Percentiles rank a stretch among this genome's conserved stretches.
phyloP scores from a whole-genome alignment of 2,888 invertebrate genomes.

The Tenthredo distinguenda region DNA sequence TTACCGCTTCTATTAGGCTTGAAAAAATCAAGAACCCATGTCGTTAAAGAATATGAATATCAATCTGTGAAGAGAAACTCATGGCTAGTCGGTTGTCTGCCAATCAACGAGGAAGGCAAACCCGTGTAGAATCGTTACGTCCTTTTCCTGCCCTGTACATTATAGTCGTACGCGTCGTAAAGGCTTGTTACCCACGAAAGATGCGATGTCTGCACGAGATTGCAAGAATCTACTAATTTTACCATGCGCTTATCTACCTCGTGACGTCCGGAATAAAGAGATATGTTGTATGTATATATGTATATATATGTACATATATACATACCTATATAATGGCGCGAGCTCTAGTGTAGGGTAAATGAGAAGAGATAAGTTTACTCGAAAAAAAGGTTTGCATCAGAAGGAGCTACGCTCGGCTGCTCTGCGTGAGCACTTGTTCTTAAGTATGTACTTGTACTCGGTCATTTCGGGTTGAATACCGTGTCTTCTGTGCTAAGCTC shows the following conservation, averaged over 20 bases:
- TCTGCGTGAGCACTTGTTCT: conserved; percentile 67
- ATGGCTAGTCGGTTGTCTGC: not conserved
- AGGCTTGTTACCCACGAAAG: conserved; percentile 53
- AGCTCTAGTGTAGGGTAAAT: not conserved
- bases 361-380: conserved; percentile 21
- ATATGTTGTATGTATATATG: not conserved
- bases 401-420: conserved; percentile 75
- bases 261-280: conserved; percentile 31
- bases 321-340: conserved; percentile 16
- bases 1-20: not conserved
- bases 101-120: not conserved
- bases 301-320: not conserved
- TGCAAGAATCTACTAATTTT: conserved; percentile 40
- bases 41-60: not conserved
- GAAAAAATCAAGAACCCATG: not conserved
- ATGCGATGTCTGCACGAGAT: conserved; percentile 49
- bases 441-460: conserved; percentile 72
- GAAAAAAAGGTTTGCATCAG: conserved; percentile 49
- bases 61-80: not conserved
- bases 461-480: conserved; percentile 65
- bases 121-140: conserved; percentile 1
- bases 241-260: conserved; percentile 33
- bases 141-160: conserved; percentile 15
- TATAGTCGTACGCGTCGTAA: conserved; percentile 17
- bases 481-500: conserved; percentile 27